Percentiles rank a stretch among this genome's conserved stretches.
Evolutionary conservation across 2,797 vertebrate genomes (phyloP).

Genomic region (Gouania willdenowi): DNA sequence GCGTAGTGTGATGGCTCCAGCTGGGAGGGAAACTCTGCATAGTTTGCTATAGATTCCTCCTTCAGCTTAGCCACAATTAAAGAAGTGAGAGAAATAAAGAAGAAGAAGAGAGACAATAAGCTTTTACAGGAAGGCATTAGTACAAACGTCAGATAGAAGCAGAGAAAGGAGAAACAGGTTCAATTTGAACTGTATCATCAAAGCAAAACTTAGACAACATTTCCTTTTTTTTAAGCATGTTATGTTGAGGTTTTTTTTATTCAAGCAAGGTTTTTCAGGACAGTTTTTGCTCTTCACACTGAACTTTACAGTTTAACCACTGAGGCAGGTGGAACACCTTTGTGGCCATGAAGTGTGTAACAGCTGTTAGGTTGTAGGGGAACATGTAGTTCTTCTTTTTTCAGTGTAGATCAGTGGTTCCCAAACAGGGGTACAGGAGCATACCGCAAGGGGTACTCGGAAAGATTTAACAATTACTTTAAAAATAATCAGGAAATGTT

Average conservation of each 20-base stretch:
- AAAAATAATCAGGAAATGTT: no score
- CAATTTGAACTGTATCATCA: neutral
- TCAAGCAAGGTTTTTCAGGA: no score
- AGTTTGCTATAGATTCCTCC: conserved; percentile 43
- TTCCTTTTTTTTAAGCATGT: no score
- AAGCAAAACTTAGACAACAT: neutral
- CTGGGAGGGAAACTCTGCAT: conserved; percentile 50
- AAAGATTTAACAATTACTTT: no score
- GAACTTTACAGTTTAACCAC: no score
- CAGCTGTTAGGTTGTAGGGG: neutral
- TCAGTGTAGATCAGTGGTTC: neutral
- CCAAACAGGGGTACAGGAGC: no score
- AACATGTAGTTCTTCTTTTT: neutral
- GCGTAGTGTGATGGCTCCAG: conserved; percentile 26
- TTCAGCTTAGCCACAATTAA: conserved; percentile 28
- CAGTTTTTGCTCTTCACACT: no score
- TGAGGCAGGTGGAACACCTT: neutral
- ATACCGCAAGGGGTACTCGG: no score
- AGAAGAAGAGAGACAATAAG: conserved; percentile 2
- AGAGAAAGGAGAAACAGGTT: neutral
- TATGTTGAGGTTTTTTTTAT: no score
- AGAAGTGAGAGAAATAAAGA: conserved; percentile 11
- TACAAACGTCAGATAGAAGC: neutral
- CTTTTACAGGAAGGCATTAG: conserved; percentile 1
- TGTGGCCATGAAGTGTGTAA: no score